Evolutionary conservation across 2,797 vertebrate genomes (phyloP).

Genomic region (Lemur catta): DNA sequence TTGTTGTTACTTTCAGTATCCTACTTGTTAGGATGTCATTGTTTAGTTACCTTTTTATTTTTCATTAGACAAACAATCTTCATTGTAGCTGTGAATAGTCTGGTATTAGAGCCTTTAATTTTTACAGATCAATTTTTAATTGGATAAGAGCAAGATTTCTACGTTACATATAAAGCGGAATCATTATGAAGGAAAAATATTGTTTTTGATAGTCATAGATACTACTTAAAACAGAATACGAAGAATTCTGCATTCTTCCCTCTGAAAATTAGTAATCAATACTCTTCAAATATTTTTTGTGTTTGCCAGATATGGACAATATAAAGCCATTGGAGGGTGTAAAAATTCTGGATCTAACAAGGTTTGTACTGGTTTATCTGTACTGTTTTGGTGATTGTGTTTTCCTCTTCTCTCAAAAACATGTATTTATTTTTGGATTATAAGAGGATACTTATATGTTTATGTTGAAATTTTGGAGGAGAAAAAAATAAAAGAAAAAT

Average conservation of each 20-base stretch:
- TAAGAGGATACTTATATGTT: not conserved
- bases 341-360: slow-evolving; percentile 93
- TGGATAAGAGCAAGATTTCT: not conserved
- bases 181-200: not conserved
- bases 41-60: slow-evolving; percentile 17
- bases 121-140: not conserved
- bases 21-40: not conserved
- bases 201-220: slow-evolving; percentile 21
- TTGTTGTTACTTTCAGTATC: not conserved
- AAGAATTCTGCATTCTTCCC: not conserved
- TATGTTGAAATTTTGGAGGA: slow-evolving; percentile 23
- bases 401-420: not conserved
- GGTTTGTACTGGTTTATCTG: slow-evolving; percentile 83
- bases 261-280: not conserved
- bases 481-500: not conserved
- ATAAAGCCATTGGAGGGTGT: slow-evolving; percentile 90
- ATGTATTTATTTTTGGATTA: not conserved
- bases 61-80: not conserved
- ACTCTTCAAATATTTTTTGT: slow-evolving; percentile 68
- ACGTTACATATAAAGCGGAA: not conserved
- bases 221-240: slow-evolving; percentile 29
- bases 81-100: not conserved
- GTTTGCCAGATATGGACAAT: slow-evolving; percentile 78
- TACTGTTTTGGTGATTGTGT: not conserved
- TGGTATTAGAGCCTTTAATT: not conserved